Percentiles rank a stretch among this genome's conserved stretches.
Conservation (phyloP, 2,888 invertebrate genomes). For the Calameuta filiformis region DNA sequence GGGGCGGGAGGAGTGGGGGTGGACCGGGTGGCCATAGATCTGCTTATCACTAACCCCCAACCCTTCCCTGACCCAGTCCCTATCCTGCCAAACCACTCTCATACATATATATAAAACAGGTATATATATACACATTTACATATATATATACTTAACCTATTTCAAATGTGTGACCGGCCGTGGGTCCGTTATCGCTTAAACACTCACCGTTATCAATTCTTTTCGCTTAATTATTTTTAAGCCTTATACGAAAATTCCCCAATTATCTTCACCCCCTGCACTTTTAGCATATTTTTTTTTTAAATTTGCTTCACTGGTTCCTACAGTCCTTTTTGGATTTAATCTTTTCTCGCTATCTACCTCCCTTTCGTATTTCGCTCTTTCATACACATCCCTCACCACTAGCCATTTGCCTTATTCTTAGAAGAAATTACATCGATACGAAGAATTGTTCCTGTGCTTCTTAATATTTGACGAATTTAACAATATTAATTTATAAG, state of each 20-base stretch:
- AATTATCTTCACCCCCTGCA: background rate
- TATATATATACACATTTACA: background rate
- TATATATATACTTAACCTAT: background rate
- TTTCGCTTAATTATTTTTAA: background rate
- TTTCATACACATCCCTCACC: background rate
- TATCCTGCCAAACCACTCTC: background rate
- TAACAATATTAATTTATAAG: background rate
- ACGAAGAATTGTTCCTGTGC: background rate
- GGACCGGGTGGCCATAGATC: background rate
- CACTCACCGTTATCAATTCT: background rate
- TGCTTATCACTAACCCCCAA: background rate
- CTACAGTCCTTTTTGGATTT: background rate
- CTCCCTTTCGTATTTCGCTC: background rate
- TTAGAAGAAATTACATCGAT: background rate
- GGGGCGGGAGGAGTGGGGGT: background rate
- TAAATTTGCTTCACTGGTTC: background rate
- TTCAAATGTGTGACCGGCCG: background rate
- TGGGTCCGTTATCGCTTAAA: background rate
- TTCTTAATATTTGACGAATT: background rate
- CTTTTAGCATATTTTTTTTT: background rate
- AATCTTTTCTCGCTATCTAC: background rate
- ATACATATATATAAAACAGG: background rate
- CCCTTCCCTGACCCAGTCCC: background rate
- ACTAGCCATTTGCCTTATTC: background rate
- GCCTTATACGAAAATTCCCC: background rate